Evolutionary conservation across 2,888 invertebrate genomes (phyloP), one percentile per base, ranked within the genome.

Genomic region (Pheosia gnoma): DNA sequence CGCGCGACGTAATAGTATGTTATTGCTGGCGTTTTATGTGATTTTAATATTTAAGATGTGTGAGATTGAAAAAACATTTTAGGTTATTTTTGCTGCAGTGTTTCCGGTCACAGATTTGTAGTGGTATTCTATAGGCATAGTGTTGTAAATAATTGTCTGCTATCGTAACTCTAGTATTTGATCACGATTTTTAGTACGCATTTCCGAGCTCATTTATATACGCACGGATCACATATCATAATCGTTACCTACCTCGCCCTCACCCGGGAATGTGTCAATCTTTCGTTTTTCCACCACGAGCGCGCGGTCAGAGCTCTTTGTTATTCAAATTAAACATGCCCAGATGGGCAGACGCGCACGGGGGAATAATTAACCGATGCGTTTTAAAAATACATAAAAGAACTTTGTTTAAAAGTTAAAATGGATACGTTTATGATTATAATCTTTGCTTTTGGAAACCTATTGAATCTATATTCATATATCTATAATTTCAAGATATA

Each of bases 311-410:
- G 79, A 70, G 68, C 78, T 76, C 86, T 88, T 91, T 91, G 91
- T 91, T 90, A 91, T 91, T 89, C 82, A 90, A 88, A 91, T 91
- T 77, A 80, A 83, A 84, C 81, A 83, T 79, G 78, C 80, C 81
- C 87, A 84, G 85, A 85, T 85, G 86, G 77, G 73, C 77, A 73
- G 71, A 75, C 75, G 78, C 71, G 75, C 76, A 80, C 77, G 66
- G 75, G 79, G 77, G 87, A 85, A 88, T 88, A 88, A 90, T 91
- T 90, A 91, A 86, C 85, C 81, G 81, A 81, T 84, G 80, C 77
- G 77, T 81, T 83, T 85, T 77, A 78, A 77, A 80, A 79, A 79
- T 63, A 59, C 47, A 57, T 59, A 56, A 76, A 69, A 74, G 57
- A 62, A 53, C 57, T 59, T 66, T 5, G 5, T 37, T 37, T 53